A percentile compares a stretch with the other conserved stretches of the same genome.
Conservation (phyloP, 2,113 vertebrate species). For the Phodopus roborovskii region DNA sequence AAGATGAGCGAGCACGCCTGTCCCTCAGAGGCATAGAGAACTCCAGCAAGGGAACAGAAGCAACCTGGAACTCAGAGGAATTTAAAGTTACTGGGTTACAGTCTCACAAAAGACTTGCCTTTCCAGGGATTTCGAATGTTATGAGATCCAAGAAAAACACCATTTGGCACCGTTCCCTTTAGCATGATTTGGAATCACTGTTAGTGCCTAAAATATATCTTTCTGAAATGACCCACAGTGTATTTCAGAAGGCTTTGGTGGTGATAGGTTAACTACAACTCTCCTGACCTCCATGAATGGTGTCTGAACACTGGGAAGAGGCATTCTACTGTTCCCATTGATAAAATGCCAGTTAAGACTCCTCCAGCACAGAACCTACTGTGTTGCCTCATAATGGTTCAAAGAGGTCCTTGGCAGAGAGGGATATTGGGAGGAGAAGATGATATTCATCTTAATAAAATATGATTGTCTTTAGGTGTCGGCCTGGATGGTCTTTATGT, state of each 20-base stretch:
- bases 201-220: not conserved
- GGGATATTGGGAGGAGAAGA: not conserved
- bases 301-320: not conserved
- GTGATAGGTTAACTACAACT: not conserved
- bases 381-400: not conserved
- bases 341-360: constrained; percentile 29
- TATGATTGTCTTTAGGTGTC: not conserved
- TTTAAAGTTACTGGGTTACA: not conserved
- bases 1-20: constrained; percentile 49
- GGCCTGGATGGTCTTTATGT: too few species aligned
- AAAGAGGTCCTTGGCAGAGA: constrained; percentile 47
- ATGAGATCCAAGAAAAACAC: not conserved
- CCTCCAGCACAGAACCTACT: not conserved
- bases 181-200: not conserved
- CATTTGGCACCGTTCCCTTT: not conserved
- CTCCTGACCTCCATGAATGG: not conserved
- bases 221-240: not conserved
- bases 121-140: not conserved
- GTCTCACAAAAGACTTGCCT: not conserved
- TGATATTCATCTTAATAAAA: constrained; percentile 3
- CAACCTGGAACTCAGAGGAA: not conserved
- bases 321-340: not conserved
- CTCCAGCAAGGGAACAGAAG: not conserved
- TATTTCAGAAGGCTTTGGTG: not conserved
- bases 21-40: not conserved